Percentiles rank a stretch among this genome's conserved stretches.
Evolutionary conservation across 1,140 invertebrate genomes (phyloP).

Genomic region (Penaeus indicus): DNA sequence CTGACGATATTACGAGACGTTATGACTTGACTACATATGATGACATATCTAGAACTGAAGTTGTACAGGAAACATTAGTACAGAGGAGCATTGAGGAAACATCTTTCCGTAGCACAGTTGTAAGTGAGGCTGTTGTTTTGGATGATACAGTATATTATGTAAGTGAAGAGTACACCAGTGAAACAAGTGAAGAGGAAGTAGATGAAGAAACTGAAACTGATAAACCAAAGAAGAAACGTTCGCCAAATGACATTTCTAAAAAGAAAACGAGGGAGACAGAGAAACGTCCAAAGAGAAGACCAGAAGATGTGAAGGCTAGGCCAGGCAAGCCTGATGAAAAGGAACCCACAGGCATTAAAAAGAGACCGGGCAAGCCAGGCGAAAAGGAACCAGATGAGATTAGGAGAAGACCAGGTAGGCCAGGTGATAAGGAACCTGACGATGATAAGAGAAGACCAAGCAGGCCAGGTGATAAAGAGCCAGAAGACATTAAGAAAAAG

Average conservation of each 20-base stretch:
- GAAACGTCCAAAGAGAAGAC: background rate
- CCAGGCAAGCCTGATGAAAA: background rate
- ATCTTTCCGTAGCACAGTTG: too few relatives aligned
- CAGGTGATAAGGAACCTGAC: background rate
- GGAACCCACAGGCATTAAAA: background rate
- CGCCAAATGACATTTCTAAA: background rate
- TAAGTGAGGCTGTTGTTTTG: too few relatives aligned
- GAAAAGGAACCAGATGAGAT: background rate
- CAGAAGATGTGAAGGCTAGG: too few relatives aligned
- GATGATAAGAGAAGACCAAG: background rate
- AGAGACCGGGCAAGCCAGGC: background rate
- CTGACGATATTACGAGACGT: too few relatives aligned
- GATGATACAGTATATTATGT: too few relatives aligned
- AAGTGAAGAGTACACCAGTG: too few relatives aligned
- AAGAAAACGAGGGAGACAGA: slow-evolving; percentile 10
- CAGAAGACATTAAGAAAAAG: background rate
- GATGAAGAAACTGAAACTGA: background rate
- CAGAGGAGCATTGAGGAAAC: too few relatives aligned
- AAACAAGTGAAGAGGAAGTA: background rate
- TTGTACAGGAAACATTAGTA: too few relatives aligned
- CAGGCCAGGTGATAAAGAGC: background rate
- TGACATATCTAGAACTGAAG: too few relatives aligned
- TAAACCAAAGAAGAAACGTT: background rate
- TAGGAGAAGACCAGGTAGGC: background rate
- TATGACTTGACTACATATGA: too few relatives aligned